These are phyloP conservation scores for Psittacus erithacus DNA, from an alignment of 2,113 vertebrate species.

Conservation along the genomic window DNA sequence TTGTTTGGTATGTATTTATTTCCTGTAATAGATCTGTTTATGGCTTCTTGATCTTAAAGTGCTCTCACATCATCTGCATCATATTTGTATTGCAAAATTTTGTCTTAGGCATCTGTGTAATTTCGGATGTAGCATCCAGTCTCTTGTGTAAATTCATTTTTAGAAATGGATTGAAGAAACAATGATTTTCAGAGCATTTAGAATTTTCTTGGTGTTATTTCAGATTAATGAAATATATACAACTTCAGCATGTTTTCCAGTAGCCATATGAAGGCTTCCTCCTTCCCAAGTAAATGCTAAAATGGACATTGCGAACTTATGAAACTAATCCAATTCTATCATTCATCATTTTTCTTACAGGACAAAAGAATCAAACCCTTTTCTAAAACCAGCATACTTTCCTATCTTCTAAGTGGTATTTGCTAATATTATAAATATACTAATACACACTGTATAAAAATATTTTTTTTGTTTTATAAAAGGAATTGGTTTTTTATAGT, in stretches of 20 bases:
- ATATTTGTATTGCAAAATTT: not conserved
- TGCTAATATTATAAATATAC: not conserved
- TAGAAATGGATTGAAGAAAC: not conserved
- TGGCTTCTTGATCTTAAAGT: not conserved
- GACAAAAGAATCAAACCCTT: not conserved
- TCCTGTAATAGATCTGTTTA: not conserved
- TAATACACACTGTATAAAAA: accelerated
- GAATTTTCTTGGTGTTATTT: not conserved
- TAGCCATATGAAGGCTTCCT: not conserved
- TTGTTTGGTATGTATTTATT: not conserved
- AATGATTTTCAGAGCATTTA: not conserved
- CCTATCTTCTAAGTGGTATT: not conserved
- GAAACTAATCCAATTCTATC: not conserved
- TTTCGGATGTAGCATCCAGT: not conserved
- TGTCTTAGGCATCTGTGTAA: not conserved
- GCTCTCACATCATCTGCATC: not conserved
- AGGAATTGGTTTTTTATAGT: not conserved
- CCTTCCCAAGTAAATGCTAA: not conserved
- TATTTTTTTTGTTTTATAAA: not conserved
- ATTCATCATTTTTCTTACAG: not conserved
- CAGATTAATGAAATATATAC: not conserved
- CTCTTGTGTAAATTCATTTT: not conserved
- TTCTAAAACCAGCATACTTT: not conserved
- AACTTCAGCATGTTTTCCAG: not conserved
- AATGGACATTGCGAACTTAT: not conserved